Base-by-base conservation (phyloP, 2,797 vertebrate genomes). In the Siniperca scherzeri region DNA sequence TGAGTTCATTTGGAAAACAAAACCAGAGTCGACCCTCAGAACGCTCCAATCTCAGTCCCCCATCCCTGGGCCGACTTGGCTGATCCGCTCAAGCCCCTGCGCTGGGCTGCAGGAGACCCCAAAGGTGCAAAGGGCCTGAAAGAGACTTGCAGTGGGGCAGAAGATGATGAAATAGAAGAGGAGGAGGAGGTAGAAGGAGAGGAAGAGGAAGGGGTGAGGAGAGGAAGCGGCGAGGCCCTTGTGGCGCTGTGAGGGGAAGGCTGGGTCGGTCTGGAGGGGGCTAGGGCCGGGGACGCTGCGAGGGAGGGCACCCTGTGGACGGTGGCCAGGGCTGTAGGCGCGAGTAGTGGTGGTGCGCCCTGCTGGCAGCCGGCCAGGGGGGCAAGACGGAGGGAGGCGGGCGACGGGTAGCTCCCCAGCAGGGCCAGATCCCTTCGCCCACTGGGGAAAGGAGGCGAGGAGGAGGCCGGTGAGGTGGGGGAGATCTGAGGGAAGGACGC, bases 31-130 rank as follows among this genome's bases (percentile, higher is more conserved):
- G 52, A 30, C 50, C 57, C 78, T 98, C 94, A 99, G 94, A 99
- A 98, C 83, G 97, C 97, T 85, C 97, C 98, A 0, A 98, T 97
- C 92, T 98, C 98, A 52, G 97, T 97, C 36, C 95, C 96, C 97
- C 97, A 98, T 76, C 94, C 96, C 67, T 93, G 96, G 68, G 94
- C 93, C 3, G 96, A 89, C 92, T 96, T 96, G 82, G 95, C 92
- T 25, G 96, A 92, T 17, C 85, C 90, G 5, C 83, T 79, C 57
- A 93, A 73, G 80, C 90, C 70, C 91, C 94, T 95, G 87, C 95
- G 94, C 89, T 95, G 85, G 86, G 87, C 86, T 25, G 89, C 3
- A 21, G 94, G 94, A 85, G 92, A 94, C 19, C 92, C 93, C 82
- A 94, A 78, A 57, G 94, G 92, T 53, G 95, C 91, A 25, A 96